These are phyloP conservation scores for Danio jaintianensis DNA, from an alignment of 2,797 vertebrate genomes.

Conservation along the genomic window DNA sequence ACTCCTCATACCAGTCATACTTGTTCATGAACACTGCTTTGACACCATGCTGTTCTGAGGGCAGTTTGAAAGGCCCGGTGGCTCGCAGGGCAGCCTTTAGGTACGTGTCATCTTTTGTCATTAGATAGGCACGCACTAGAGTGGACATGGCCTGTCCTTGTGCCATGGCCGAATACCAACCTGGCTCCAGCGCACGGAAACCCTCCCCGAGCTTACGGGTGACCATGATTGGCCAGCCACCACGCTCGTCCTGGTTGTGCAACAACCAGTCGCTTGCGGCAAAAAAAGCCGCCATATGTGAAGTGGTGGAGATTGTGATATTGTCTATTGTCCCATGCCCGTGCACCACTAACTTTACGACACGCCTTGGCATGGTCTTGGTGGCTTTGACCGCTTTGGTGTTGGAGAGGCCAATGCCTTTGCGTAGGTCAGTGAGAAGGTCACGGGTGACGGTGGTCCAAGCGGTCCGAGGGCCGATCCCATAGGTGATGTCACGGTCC, in stretches of 20 bases:
- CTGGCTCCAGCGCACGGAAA: constrained; percentile 92
- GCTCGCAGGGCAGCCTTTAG: constrained; percentile 89
- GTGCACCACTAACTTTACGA: constrained; percentile 83
- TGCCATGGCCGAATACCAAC: constrained; percentile 99
- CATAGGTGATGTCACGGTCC: constrained; percentile 91
- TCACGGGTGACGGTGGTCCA: constrained; percentile 96
- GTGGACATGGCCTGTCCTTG: constrained; percentile 98
- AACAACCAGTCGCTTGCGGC: constrained; percentile 95
- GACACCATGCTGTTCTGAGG: constrained; percentile 91
- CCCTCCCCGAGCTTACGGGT: constrained; percentile 96
- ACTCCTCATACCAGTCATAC: constrained; percentile 98
- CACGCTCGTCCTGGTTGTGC: constrained; percentile 94
- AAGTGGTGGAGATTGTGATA: constrained; percentile 90
- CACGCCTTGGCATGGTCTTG: constrained; percentile 91
- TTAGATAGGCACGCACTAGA: constrained; percentile 91
- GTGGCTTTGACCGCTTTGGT: constrained; percentile 97
- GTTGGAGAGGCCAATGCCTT: constrained; percentile 95
- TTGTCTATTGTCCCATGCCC: constrained; percentile 92
- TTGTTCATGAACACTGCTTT: constrained; percentile 93
- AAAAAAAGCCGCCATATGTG: constrained; percentile 95
- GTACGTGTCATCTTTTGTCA: constrained; percentile 90
- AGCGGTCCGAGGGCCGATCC: constrained; percentile 83
- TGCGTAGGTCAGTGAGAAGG: constrained; percentile 94
- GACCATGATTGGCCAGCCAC: constrained; percentile 98
- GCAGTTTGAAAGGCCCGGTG: constrained; percentile 89